Percentiles rank a stretch among this genome's conserved stretches.
phyloP scores from a whole-genome alignment of 92 coral and sea anemone genomes.

The Plumapathes pennacea region DNA sequence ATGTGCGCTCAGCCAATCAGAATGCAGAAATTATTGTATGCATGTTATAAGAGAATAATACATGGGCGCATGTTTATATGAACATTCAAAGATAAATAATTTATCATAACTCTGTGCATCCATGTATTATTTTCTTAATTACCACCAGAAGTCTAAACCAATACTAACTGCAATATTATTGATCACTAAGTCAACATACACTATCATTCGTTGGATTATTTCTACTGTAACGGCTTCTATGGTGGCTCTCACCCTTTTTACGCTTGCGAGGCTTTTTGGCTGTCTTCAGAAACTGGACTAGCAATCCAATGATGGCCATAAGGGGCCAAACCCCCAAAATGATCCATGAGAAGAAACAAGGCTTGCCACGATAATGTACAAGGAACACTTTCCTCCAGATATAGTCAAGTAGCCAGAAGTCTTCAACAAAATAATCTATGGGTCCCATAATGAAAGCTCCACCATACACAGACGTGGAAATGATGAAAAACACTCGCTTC shows the following conservation, averaged over 20 bases:
- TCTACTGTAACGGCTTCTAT: constrained; percentile 32
- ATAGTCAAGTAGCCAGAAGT: constrained; percentile 67
- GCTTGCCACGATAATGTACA: constrained; percentile 33
- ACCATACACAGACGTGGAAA: constrained; percentile 75
- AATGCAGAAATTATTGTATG: no score
- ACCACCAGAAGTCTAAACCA: no score
- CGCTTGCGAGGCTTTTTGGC: constrained; percentile 62
- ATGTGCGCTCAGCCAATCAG: no score
- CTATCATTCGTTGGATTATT: constrained; percentile 20
- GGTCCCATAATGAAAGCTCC: constrained; percentile 71
- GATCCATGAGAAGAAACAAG: constrained; percentile 88
- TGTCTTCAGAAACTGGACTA: constrained; percentile 95
- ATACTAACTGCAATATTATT: no score
- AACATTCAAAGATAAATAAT: no score
- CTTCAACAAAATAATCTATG: constrained; percentile 85
- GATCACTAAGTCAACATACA: no score
- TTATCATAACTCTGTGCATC: no score
- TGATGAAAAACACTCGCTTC: constrained; percentile 76
- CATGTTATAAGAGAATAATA: no score
- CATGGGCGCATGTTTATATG: no score
- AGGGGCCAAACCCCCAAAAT: constrained; percentile 79
- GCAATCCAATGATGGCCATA: constrained; percentile 60
- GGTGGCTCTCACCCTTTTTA: constrained; percentile 85
- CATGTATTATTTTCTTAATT: no score
- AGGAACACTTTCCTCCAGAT: constrained; percentile 63